Percentiles rank a stretch among this genome's conserved stretches.
Evolutionary conservation across 2,113 vertebrate species (phyloP).

Genomic region (Callorhinus ursinus): DNA sequence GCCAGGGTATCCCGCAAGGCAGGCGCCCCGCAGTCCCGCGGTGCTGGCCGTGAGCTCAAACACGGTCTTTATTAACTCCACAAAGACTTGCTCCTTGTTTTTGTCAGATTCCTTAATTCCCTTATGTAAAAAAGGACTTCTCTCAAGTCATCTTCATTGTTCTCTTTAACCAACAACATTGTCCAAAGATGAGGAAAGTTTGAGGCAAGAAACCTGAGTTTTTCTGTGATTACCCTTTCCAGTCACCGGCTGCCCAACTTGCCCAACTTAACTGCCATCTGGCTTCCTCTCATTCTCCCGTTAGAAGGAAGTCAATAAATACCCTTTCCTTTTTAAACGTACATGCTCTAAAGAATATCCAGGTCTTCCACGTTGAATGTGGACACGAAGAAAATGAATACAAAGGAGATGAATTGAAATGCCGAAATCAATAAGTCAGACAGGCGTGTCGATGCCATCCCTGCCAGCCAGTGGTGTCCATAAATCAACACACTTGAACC

Average conservation of each 20-base stretch:
- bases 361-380: neutral
- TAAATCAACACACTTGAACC: too few relatives aligned
- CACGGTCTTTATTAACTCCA: neutral
- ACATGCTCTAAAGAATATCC: neutral
- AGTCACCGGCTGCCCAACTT: neutral
- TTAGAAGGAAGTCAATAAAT: constrained; percentile 68
- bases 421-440: neutral
- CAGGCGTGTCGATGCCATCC: accelerated
- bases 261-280: neutral
- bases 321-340: constrained; percentile 73
- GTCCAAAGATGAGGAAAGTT: constrained; percentile 34
- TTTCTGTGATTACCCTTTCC: constrained; percentile 5
- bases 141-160: neutral
- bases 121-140: neutral
- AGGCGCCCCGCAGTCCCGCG: neutral
- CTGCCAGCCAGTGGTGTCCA: neutral
- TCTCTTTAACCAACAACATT: neutral
- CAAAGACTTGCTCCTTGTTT: neutral
- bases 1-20: neutral
- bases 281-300: constrained; percentile 60
- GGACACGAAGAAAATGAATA: neutral
- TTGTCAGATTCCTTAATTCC: neutral
- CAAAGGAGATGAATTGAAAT: neutral
- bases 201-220: constrained; percentile 55
- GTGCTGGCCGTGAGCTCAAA: neutral